Percentiles rank a stretch among this genome's conserved stretches.
Evolutionary conservation across 2,888 invertebrate genomes (phyloP).

Genomic region (Chloromyia formosa): DNA sequence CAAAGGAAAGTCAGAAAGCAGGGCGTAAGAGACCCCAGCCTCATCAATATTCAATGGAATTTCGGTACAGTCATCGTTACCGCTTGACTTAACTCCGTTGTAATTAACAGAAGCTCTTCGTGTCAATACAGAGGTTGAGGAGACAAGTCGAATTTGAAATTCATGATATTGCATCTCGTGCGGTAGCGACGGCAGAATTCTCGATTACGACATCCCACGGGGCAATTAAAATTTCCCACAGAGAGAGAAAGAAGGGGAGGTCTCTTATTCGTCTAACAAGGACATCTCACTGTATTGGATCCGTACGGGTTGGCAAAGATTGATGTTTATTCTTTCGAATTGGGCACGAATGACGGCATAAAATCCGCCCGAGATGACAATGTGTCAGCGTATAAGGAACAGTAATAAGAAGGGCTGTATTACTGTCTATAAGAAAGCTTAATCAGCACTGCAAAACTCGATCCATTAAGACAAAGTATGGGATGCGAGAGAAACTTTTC

Average conservation of each 20-base stretch:
- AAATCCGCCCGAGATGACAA: neutral
- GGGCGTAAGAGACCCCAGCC: neutral
- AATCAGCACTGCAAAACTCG: too few species aligned
- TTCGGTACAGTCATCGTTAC: slow-evolving; percentile 39
- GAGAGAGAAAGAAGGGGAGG: neutral
- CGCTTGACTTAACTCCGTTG: slow-evolving; percentile 41
- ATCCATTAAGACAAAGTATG: too few species aligned
- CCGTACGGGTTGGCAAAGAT: neutral
- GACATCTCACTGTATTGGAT: neutral
- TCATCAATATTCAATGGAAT: slow-evolving; percentile 43
- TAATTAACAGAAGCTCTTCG: slow-evolving; percentile 37
- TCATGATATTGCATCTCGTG: slow-evolving; percentile 41
- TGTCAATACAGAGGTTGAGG: slow-evolving; percentile 18
- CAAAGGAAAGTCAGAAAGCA: neutral
- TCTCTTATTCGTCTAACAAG: neutral
- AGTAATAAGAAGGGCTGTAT: too few species aligned
- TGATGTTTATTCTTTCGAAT: neutral
- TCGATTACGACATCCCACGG: neutral
- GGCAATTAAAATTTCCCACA: slow-evolving; percentile 39
- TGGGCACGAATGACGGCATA: neutral
- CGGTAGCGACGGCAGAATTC: neutral
- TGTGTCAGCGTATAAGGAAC: neutral
- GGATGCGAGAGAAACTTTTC: too few species aligned
- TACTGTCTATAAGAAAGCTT: too few species aligned
- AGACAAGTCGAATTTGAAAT: slow-evolving; percentile 35